These are phyloP conservation scores for Psittacula derbiana DNA, from an alignment of 2,797 vertebrate species.

Conservation along the genomic window DNA sequence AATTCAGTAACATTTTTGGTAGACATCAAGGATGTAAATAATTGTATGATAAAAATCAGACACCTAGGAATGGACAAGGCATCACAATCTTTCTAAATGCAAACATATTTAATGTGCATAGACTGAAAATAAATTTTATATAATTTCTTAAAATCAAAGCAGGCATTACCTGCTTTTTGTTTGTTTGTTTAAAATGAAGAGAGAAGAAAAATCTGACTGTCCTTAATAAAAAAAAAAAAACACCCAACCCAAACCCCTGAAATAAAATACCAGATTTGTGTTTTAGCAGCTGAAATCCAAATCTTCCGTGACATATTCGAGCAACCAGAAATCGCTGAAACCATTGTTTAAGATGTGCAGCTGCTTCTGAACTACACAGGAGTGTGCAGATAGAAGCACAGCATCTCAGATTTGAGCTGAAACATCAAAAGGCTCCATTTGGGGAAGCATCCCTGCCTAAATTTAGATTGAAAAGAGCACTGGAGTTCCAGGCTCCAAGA, in stretches of 20 bases:
- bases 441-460: not conserved
- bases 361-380: not conserved
- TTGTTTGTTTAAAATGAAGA: not conserved
- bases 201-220: not conserved
- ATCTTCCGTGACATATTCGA: not conserved
- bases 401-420: not conserved
- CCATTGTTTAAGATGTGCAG: not conserved
- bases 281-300: not conserved
- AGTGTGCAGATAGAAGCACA: not conserved
- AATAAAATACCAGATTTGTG: not conserved
- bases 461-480: not conserved
- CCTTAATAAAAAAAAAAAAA: not conserved
- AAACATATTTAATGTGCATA: not conserved
- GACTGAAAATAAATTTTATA: not conserved
- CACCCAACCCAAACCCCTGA: fast-evolving
- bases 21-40: not conserved
- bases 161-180: not conserved
- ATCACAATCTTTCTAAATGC: not conserved
- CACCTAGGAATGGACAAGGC: not conserved
- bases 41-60: not conserved
- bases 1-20: not conserved
- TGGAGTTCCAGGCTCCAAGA: not conserved
- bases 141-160: not conserved
- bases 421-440: not conserved
- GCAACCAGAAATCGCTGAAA: not conserved